A percentile compares a stretch with the other conserved stretches of the same genome.
phyloP scores from a whole-genome alignment of 2,888 invertebrate species.

The Agrochola lota region DNA sequence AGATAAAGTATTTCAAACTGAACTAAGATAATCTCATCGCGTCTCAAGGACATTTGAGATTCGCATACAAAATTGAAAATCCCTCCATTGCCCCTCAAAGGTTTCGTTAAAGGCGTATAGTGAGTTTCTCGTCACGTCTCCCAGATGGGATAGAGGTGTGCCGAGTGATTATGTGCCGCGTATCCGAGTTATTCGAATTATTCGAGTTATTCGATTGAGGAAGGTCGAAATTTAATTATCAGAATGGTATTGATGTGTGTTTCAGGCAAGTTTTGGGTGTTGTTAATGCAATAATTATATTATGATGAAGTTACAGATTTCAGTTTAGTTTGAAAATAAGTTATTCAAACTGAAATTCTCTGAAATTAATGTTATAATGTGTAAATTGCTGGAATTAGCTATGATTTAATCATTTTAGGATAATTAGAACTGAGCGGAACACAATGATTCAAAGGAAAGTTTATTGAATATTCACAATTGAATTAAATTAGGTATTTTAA shows the following conservation, averaged over 20 bases:
- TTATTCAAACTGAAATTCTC: neutral
- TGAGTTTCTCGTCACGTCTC: constrained; percentile 74
- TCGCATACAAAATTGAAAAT: constrained; percentile 75
- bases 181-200: constrained; percentile 50
- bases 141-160: constrained; percentile 67
- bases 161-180: constrained; percentile 47
- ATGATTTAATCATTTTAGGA: constrained; percentile 21
- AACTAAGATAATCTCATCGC: constrained; percentile 68
- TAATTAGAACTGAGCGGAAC: neutral
- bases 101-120: constrained; percentile 70
- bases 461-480: constrained; percentile 7
- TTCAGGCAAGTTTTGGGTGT: constrained; percentile 3
- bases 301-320: neutral
- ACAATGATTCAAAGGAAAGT: neutral
- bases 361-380: neutral
- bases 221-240: constrained; percentile 48
- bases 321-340: neutral
- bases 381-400: neutral
- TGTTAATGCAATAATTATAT: constrained; percentile 7
- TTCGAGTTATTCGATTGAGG: constrained; percentile 45
- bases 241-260: constrained; percentile 6
- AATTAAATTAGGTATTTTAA: constrained; percentile 28
- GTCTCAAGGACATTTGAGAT: constrained; percentile 70
- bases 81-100: constrained; percentile 69
- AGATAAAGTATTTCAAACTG: constrained; percentile 41